phyloP scores from a whole-genome alignment of 1,140 invertebrate species.

The Oryctes rhinoceros region DNA sequence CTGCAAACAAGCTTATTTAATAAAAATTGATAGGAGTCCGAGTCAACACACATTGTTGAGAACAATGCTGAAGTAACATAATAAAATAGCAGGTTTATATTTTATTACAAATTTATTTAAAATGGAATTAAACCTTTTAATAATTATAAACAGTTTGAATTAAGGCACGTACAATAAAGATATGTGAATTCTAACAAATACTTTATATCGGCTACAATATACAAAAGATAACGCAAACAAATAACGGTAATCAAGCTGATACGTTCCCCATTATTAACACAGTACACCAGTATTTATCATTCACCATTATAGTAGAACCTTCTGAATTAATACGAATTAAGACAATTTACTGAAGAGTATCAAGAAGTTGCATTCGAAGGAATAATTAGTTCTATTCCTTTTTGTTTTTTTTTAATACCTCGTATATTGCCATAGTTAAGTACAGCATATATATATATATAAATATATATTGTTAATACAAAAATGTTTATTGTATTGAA shows the following conservation, averaged over 20 bases:
- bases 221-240: conserved; percentile 17
- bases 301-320: neutral
- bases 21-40: neutral
- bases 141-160: conserved; percentile 21
- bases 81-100: neutral
- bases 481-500: no score
- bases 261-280: no score
- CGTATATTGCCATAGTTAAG: no score
- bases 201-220: neutral
- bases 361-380: no score
- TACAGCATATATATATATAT: no score
- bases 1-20: conserved; percentile 1
- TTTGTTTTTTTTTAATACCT: no score
- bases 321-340: no score
- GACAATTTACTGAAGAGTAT: no score
- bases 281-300: no score
- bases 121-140: neutral
- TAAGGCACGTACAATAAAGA: conserved; percentile 33
- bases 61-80: neutral
- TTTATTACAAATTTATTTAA: neutral
- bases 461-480: no score
- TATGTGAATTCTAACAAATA: conserved; percentile 29
- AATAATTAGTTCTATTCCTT: no score
- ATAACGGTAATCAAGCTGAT: neutral
- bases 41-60: neutral